phyloP scores from a whole-genome alignment of 1,140 invertebrate species.

The Popillia japonica region DNA sequence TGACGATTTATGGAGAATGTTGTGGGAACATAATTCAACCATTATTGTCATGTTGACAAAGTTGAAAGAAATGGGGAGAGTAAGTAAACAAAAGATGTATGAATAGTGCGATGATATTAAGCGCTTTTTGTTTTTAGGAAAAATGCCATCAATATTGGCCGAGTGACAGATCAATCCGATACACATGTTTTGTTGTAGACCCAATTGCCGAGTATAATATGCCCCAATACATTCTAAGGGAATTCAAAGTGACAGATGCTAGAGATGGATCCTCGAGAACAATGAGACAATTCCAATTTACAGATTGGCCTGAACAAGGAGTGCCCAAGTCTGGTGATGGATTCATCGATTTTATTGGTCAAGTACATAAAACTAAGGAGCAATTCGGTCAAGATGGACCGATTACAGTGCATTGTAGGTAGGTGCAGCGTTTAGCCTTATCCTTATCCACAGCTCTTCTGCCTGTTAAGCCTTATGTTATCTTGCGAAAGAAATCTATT shows the following conservation, averaged over 20 bases:
- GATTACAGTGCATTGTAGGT: constrained; percentile 98
- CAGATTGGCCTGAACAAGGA: constrained; percentile 98
- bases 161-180: constrained; percentile 92
- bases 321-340: constrained; percentile 97
- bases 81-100: constrained; percentile 63
- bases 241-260: constrained; percentile 97
- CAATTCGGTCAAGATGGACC: constrained; percentile 99
- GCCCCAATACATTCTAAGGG: constrained; percentile 97
- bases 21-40: constrained; percentile 99
- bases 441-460: too few species aligned
- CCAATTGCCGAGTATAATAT: constrained; percentile 99
- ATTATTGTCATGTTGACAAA: constrained; percentile 99
- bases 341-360: constrained; percentile 98
- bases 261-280: constrained; percentile 95
- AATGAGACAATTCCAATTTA: constrained; percentile 98
- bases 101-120: not conserved
- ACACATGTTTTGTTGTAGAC: constrained; percentile 98
- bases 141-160: constrained; percentile 99
- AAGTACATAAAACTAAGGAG: constrained; percentile 99
- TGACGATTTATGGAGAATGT: constrained; percentile 99
- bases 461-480: too few species aligned
- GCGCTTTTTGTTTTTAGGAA: constrained; percentile 70
- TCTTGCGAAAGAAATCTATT: too few species aligned
- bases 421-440: constrained; percentile 32
- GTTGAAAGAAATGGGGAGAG: constrained; percentile 94